Base-by-base conservation (phyloP, 2,113 vertebrate genomes). In the Osmerus mordax region DNA sequence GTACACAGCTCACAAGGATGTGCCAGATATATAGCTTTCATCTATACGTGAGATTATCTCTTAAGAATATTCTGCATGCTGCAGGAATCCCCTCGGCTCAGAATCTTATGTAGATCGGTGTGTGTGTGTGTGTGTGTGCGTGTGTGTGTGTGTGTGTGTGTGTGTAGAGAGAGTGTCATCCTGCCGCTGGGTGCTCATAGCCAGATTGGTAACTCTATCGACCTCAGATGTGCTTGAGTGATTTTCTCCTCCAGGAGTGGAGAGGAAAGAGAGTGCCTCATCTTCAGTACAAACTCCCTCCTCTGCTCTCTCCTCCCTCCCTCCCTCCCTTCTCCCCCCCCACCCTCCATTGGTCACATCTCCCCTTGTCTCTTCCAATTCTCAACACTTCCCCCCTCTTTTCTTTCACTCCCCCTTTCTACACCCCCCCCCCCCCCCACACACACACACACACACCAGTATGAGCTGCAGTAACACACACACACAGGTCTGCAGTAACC, bases 41-140 rank as follows among this genome's bases (percentile, higher is more conserved):
- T 61, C 51, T 54, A 21, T 51, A 69, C 36, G 60, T 61, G 64
- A 67, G 71, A 72, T 77, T 72, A 80, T 72, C 59, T 54, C 69
- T 81, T 68, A 65, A 72, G 65, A 77, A 71, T 67, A 67, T 58
- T 67, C 52, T 59, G 16, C 15, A 16, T 65, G 64, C 76, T 52
- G 32, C 7, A 1, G 15, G 70, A 13, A 32, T 67, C 54, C 59
- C 59, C 32, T 54, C 69, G 52, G 58, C 59, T 58, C 63, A 73
- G 67, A 47, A 36, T 21, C 67, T 72, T 74, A 67, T 55, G 63
- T 52, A 56, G 68, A 65, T 74, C 23, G 66, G 75, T n/a, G 15
- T 47, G 60, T 63, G 60, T 63, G 23, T 63, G 25, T 28, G 61
- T 64, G 25, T 36, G 15, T 47, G 60, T 63, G 60, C 32, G 23